These are phyloP conservation scores for Maniola jurtina DNA, from an alignment of 1,140 invertebrate species.

Conservation along the genomic window DNA sequence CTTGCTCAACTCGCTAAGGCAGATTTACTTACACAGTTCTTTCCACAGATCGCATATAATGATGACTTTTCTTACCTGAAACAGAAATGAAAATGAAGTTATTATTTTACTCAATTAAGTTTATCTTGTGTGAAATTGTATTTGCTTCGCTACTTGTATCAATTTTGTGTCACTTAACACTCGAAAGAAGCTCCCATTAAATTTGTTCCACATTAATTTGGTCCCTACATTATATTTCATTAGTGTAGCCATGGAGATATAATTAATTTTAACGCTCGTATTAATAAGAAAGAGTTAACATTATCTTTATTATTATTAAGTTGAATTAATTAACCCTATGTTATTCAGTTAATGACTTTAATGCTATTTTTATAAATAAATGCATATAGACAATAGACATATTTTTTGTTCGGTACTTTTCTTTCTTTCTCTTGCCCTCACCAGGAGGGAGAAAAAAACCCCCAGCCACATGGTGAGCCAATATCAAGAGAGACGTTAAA, in stretches of 20 bases:
- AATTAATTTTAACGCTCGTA: background rate
- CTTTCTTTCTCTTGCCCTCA: too few species aligned
- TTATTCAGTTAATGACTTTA: too few species aligned
- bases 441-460: too few species aligned
- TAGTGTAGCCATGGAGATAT: background rate
- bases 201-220: background rate
- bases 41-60: background rate
- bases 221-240: background rate
- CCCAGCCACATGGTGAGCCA: too few species aligned
- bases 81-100: conserved; percentile 15
- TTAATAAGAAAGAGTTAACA: background rate
- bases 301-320: background rate
- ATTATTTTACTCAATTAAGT: conserved; percentile 1
- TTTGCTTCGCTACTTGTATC: background rate
- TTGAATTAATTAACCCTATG: too few species aligned
- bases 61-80: conserved; percentile 26
- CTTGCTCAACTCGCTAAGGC: background rate
- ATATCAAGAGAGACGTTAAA: too few species aligned
- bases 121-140: background rate
- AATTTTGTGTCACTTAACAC: background rate
- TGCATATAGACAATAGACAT: too few species aligned
- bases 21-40: background rate
- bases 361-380: too few species aligned
- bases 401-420: too few species aligned
- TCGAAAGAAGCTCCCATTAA: background rate